Evolutionary conservation across 2,888 invertebrate genomes (phyloP).

Genomic region (Epinotia demarniana): DNA sequence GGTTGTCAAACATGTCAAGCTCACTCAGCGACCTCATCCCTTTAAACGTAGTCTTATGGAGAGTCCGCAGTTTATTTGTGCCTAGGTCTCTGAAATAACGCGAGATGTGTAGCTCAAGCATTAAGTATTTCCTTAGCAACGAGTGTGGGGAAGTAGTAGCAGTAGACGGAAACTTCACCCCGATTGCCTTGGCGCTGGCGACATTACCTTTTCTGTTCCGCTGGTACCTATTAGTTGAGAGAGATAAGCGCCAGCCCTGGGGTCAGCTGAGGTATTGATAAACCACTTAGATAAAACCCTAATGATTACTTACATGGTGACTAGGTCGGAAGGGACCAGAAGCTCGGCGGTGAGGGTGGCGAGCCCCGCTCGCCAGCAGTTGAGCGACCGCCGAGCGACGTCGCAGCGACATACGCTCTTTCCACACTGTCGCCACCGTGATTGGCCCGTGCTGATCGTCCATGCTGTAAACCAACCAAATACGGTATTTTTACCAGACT

Average conservation of each 20-base stretch:
- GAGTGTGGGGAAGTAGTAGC: not conserved
- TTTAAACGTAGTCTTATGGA: constrained; percentile 88
- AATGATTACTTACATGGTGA: constrained; percentile 83
- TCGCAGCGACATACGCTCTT: constrained; percentile 87
- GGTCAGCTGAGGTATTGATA: too few relatives aligned
- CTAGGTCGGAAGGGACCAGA: constrained; percentile 86
- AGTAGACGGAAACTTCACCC: not conserved
- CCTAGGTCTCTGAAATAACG: constrained; percentile 88
- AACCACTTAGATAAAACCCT: too few relatives aligned
- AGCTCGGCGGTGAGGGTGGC: constrained; percentile 85
- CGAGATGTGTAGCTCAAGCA: too few relatives aligned
- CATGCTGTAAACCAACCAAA: constrained; percentile 82
- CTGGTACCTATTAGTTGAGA: too few relatives aligned
- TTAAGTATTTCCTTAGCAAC: too few relatives aligned
- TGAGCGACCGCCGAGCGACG: constrained; percentile 86
- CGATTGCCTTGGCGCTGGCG: not conserved
- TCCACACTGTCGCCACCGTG: constrained; percentile 86
- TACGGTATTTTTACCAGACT: not conserved
- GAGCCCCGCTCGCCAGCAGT: constrained; percentile 88
- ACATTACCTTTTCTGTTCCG: too few relatives aligned
- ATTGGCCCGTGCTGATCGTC: constrained; percentile 84
- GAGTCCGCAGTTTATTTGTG: constrained; percentile 87
- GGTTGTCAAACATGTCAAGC: constrained; percentile 90
- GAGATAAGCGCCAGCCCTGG: too few relatives aligned
- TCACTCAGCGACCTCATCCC: constrained; percentile 86